These are phyloP conservation scores for Amphilophus citrinellus DNA, from an alignment of 2,113 vertebrate species.

Conservation along the genomic window DNA sequence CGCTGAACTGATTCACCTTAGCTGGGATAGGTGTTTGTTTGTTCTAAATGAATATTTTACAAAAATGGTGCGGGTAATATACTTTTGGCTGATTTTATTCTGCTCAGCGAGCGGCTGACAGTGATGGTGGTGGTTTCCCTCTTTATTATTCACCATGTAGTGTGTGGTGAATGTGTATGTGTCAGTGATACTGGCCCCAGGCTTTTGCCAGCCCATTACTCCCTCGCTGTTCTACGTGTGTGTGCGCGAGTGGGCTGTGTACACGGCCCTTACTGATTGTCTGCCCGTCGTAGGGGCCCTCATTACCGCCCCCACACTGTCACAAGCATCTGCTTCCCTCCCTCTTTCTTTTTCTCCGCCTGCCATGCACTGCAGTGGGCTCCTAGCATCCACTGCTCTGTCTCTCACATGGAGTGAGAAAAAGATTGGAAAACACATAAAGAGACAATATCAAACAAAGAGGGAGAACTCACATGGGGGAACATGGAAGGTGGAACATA, in stretches of 20 bases:
- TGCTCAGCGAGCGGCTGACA: conserved; percentile 29
- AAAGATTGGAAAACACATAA: conserved; percentile 10
- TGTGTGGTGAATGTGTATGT: conserved; percentile 24
- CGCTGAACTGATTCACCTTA: conserved; percentile 40
- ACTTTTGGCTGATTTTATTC: conserved; percentile 26
- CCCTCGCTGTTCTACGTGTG: conserved; percentile 59
- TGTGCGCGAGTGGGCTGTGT: conserved; percentile 51
- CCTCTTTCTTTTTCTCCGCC: conserved; percentile 10
- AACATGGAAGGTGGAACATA: background rate
- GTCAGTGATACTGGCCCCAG: conserved; percentile 50
- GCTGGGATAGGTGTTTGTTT: conserved; percentile 11
- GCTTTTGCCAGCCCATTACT: conserved; percentile 75
- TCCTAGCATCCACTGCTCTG: conserved; percentile 15
- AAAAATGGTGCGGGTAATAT: conserved; percentile 1
- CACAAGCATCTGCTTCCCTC: conserved; percentile 68
- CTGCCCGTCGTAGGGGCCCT: conserved; percentile 63
- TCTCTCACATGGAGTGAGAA: conserved; percentile 7
- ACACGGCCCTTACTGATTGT: conserved; percentile 69
- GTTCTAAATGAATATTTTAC: conserved; percentile 35
- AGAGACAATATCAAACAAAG: background rate
- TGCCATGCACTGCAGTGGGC: conserved; percentile 28
- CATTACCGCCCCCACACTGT: conserved; percentile 73
- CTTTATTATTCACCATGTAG: conserved; percentile 49
- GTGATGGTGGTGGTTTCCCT: conserved; percentile 37
- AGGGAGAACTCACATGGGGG: conserved; percentile 7